Evolutionary conservation across 2,888 invertebrate genomes (phyloP), one percentile per base, ranked within the genome.

Genomic region (Standfussiana lucernea): DNA sequence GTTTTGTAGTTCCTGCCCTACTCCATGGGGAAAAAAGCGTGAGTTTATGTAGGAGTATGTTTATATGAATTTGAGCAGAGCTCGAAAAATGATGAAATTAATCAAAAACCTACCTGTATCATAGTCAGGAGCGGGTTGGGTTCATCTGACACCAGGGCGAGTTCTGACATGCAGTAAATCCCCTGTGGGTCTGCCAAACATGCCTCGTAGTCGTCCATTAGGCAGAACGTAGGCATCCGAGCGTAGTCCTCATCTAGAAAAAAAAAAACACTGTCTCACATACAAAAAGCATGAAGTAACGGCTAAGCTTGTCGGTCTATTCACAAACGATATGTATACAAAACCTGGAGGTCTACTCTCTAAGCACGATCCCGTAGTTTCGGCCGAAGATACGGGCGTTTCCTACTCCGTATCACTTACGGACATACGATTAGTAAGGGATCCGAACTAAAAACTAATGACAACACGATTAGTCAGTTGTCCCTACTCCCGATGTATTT

Each of bases 211-310:
- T 85, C 76, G 35, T 93, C 93, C 56, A 90, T 21, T 0, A 79
- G 70, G 59, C 88, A 86, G 0, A 90, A 5, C 0, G 87, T 86
- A 0, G 93, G 93, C 89, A 93, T 89, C 5, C 72, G 87, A 0
- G 82, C 79, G 21, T 89, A 89, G 61, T 92, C 91, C 0, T 75
- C 42, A 47, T 69, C 84, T 80, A 56, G 15, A 15, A 42, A 15
- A 35, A 24, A 21, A 35, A 28, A n/a, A n/a, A 67, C 24, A n/a
- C n/a, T 37, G 7, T 37, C 28, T 56, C 28, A 15, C 13, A 28
- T 56, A 59, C 0, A 32, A 28, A 59, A 59, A 2, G 1, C 28
- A 56, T 56, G 28, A 56, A 28, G 7, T 56, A 56, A 28, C 28
- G 0, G 13, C n/a, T 53, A 53, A 11, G n/a, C n/a, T 50, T 53